Conservation (phyloP, 2,113 vertebrate species). For the Epinephelus lanceolatus region DNA sequence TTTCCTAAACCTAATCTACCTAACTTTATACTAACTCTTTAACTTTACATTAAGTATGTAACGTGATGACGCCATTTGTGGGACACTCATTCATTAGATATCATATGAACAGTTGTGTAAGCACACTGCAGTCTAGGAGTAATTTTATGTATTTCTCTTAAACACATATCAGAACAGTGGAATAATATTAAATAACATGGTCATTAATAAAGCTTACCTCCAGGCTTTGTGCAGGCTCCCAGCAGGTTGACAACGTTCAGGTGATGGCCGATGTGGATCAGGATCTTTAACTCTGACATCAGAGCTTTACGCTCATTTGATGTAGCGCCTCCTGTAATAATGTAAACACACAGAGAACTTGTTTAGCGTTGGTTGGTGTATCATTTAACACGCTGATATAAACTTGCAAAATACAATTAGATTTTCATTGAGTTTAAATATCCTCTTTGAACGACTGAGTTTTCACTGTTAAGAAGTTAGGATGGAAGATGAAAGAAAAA, state of each 20-base stretch:
- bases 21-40: too few relatives aligned
- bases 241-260: conserved; percentile 95
- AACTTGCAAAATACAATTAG: not conserved
- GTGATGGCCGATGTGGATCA: conserved; percentile 96
- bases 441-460: too few relatives aligned
- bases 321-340: conserved; percentile 90
- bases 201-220: conserved; percentile 84
- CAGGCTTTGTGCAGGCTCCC: conserved; percentile 94
- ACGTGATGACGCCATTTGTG: too few relatives aligned
- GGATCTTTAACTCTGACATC: conserved; percentile 96
- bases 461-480: not conserved
- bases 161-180: not conserved
- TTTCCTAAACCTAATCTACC: too few relatives aligned
- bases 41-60: too few relatives aligned
- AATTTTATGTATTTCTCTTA: not conserved
- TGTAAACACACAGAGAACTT: conserved; percentile 58
- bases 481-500: not conserved
- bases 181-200: not conserved
- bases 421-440: not conserved
- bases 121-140: too few relatives aligned
- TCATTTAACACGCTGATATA: not conserved
- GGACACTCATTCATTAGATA: too few relatives aligned
- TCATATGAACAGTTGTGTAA: too few relatives aligned
- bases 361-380: not conserved
- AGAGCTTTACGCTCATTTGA: conserved; percentile 94